These are phyloP conservation scores for Quiscalus mexicanus DNA, from an alignment of 2,113 vertebrate genomes.

Conservation along the genomic window DNA sequence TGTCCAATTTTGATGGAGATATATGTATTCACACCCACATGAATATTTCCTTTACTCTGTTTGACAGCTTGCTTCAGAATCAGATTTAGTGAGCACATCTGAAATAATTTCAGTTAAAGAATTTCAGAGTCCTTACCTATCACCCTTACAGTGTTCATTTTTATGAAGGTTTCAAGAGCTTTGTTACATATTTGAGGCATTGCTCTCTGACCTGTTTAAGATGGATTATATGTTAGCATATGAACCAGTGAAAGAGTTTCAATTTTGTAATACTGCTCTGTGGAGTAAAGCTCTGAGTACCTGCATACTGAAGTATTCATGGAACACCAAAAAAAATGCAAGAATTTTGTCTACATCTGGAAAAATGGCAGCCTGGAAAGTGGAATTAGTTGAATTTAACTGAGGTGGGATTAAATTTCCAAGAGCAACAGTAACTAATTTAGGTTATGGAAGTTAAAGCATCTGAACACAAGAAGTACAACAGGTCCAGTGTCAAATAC, in stretches of 20 bases:
- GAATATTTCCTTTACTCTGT: not conserved
- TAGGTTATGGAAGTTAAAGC: not conserved
- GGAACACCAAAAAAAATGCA: not conserved
- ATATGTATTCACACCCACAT: not conserved
- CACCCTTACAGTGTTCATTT: rapidly evolving
- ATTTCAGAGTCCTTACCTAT: not conserved
- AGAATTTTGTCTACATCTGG: not conserved
- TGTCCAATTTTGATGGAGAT: not conserved
- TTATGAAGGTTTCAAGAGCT: not conserved
- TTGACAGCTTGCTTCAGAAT: not conserved
- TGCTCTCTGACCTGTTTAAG: not conserved
- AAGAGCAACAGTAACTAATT: not conserved
- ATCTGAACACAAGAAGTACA: not conserved
- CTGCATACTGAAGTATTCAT: not conserved
- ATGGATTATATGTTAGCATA: not conserved
- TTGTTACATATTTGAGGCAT: not conserved
- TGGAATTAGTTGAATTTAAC: not conserved
- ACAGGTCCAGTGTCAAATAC: not conserved
- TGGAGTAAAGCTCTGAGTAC: not conserved
- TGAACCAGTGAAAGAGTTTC: not conserved
- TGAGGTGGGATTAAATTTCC: not conserved
- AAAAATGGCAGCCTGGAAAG: not conserved
- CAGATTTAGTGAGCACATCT: not conserved
- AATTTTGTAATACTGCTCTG: not conserved
- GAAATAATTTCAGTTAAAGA: not conserved